A percentile compares a stretch with the other conserved stretches of the same genome.
Evolutionary conservation across 2,113 vertebrate genomes (phyloP).

Genomic region (Canis aureus): DNA sequence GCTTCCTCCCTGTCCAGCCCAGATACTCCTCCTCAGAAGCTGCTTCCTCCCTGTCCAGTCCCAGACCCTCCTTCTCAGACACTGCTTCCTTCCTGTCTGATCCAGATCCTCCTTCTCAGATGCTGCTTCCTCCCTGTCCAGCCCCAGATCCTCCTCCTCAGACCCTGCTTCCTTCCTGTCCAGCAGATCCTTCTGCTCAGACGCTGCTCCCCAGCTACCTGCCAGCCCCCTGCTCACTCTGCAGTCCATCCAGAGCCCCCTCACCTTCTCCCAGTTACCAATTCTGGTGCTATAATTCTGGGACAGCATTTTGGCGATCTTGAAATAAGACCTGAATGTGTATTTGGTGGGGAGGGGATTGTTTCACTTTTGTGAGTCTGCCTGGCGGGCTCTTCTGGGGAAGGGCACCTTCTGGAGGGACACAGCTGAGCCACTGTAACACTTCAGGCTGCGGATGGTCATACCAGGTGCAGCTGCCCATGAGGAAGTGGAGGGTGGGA

Average conservation of each 20-base stretch:
- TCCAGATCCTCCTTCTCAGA: not conserved
- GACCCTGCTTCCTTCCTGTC: accelerated
- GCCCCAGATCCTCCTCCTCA: too few species aligned
- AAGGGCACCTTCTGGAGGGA: accelerated
- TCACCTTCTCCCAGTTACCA: not conserved
- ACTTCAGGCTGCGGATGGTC: not conserved
- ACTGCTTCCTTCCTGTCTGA: accelerated
- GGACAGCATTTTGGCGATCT: too few species aligned
- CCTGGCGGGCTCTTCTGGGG: not conserved
- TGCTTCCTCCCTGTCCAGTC: accelerated
- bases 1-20: accelerated
- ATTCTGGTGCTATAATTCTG: not conserved
- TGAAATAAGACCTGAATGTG: not conserved
- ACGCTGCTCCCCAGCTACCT: accelerated
- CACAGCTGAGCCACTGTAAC: too few species aligned
- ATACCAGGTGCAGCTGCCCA: accelerated
- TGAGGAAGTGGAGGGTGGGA: accelerated
- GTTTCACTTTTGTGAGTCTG: not conserved
- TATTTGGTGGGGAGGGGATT: not conserved
- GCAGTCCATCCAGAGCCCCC: not conserved
- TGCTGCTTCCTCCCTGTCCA: accelerated
- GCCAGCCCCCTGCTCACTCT: too few species aligned
- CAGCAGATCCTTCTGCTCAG: not conserved
- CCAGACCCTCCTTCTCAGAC: not conserved
- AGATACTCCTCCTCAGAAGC: not conserved